These are phyloP conservation scores for Spodoptera litura DNA, from an alignment of 1,140 invertebrate species.

Conservation along the genomic window DNA sequence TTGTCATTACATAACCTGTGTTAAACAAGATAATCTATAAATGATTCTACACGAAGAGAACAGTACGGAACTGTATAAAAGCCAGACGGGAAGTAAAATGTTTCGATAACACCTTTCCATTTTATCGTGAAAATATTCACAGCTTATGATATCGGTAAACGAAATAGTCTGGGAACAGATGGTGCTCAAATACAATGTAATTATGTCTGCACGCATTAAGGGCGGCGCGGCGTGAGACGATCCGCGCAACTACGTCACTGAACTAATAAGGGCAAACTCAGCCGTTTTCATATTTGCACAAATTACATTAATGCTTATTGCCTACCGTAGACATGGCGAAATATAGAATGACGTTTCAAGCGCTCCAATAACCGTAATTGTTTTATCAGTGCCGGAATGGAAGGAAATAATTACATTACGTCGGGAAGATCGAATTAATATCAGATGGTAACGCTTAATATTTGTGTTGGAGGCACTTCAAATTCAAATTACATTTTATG, in stretches of 20 bases:
- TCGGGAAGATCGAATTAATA: constrained; percentile 42
- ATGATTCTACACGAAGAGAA: not conserved
- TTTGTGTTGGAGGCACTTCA: not conserved
- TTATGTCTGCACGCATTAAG: constrained; percentile 56
- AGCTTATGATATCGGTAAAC: constrained; percentile 23
- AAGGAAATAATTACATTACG: constrained; percentile 44
- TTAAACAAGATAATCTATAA: constrained; percentile 8
- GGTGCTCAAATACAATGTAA: constrained; percentile 56
- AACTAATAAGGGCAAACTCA: constrained; percentile 76
- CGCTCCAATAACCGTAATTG: constrained; percentile 42
- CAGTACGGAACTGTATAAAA: not conserved
- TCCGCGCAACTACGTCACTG: constrained; percentile 60
- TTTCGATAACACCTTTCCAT: not conserved
- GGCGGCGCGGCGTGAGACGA: constrained; percentile 41
- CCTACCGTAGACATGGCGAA: constrained; percentile 52
- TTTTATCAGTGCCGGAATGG: constrained; percentile 42
- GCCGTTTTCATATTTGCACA: constrained; percentile 78
- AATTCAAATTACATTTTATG: not conserved
- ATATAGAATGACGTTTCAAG: constrained; percentile 56
- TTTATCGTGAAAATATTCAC: constrained; percentile 10
- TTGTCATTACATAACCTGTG: constrained; percentile 28
- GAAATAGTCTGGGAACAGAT: constrained; percentile 48
- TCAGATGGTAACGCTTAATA: constrained; percentile 36
- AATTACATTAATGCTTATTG: constrained; percentile 80
- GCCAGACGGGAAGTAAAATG: not conserved